Evolutionary conservation across 2,888 invertebrate species (phyloP).

Genomic region (Oscheius myriophilus): DNA sequence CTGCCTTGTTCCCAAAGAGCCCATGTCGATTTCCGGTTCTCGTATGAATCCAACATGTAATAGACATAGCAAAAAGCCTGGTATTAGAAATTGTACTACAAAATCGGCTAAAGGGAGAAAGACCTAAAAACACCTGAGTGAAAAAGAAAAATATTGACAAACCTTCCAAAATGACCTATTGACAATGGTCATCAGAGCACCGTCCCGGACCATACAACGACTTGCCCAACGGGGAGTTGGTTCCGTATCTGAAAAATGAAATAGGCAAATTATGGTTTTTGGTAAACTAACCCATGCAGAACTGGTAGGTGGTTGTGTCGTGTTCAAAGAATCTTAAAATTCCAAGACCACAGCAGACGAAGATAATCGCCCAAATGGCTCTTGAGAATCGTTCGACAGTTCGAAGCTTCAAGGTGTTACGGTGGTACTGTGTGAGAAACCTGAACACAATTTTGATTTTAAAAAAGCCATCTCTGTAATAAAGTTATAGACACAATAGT

Average conservation of each 20-base stretch:
- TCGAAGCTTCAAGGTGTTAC: slow-evolving; percentile 67
- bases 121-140: slow-evolving; percentile 40
- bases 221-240: slow-evolving; percentile 68
- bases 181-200: slow-evolving; percentile 64
- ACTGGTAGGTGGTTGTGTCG: slow-evolving; percentile 67
- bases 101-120: slow-evolving; percentile 67
- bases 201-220: slow-evolving; percentile 68
- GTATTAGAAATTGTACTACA: slow-evolving; percentile 67
- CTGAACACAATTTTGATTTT: slow-evolving; percentile 44
- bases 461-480: too few relatives aligned
- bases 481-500: neutral
- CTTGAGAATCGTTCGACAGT: slow-evolving; percentile 68
- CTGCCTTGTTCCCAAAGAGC: slow-evolving; percentile 62
- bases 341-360: slow-evolving; percentile 64
- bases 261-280: neutral
- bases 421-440: slow-evolving; percentile 68
- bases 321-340: slow-evolving; percentile 68
- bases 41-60: slow-evolving; percentile 68
- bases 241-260: slow-evolving; percentile 61
- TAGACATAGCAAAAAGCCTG: slow-evolving; percentile 63
- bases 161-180: slow-evolving; percentile 68
- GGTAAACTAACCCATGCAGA: slow-evolving; percentile 61
- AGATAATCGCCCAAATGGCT: slow-evolving; percentile 68
- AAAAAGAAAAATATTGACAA: slow-evolving; percentile 1
- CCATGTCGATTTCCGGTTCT: slow-evolving; percentile 67